Percentiles rank a stretch among this genome's conserved stretches.
phyloP scores from a whole-genome alignment of 2,113 vertebrate species.

The Hippocampus abdominalis region DNA sequence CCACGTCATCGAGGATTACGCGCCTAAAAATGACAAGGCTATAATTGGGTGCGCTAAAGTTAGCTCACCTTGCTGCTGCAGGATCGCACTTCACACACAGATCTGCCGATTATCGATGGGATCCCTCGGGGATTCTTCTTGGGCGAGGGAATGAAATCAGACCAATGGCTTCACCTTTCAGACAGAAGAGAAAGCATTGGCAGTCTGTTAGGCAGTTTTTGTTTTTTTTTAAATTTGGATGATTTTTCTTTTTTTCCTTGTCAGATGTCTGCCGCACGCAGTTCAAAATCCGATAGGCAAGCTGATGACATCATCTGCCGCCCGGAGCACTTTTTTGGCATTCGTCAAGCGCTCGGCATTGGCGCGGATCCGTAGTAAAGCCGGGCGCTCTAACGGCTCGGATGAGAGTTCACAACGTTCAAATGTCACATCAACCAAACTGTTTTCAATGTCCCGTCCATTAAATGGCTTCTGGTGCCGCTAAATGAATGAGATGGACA shows the following conservation, averaged over 20 bases:
- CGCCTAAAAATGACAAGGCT: neutral
- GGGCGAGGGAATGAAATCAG: too few relatives aligned
- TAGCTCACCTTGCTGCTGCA: too few relatives aligned
- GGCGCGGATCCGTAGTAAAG: slow-evolving; percentile 39
- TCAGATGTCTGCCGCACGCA: slow-evolving; percentile 30
- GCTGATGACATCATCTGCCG: slow-evolving; percentile 42
- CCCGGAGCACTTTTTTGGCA: slow-evolving; percentile 45
- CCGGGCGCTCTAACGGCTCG: neutral
- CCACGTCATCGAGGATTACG: neutral
- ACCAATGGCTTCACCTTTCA: too few relatives aligned
- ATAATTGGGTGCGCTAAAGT: neutral
- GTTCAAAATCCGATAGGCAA: slow-evolving; percentile 55
- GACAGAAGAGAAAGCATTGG: neutral
- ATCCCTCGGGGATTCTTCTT: too few relatives aligned
- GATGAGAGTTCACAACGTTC: neutral
- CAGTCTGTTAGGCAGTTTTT: too few relatives aligned
- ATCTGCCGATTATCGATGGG: too few relatives aligned
- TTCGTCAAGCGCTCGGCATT: slow-evolving; percentile 50
- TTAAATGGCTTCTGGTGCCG: neutral
- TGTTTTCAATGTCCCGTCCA: neutral
- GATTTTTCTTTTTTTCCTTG: slow-evolving; percentile 30
- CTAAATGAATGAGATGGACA: neutral
- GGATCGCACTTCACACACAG: too few relatives aligned
- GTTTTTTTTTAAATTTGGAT: too few relatives aligned
- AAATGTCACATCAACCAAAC: neutral